These are phyloP conservation scores for Aegithalos caudatus DNA, from an alignment of 2,113 vertebrate genomes.

Conservation along the genomic window DNA sequence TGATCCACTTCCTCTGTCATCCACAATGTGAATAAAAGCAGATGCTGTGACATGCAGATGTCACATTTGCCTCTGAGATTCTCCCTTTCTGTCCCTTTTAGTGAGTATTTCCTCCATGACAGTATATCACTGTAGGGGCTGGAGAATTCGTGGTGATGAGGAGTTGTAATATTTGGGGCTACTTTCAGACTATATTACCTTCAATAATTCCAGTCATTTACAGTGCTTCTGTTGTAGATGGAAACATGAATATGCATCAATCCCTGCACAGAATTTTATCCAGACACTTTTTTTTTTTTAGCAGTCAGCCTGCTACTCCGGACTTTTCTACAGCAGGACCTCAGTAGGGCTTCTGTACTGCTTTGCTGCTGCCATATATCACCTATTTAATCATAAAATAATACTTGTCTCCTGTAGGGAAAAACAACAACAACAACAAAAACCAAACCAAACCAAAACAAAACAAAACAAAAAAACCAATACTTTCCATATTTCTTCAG, in stretches of 20 bases:
- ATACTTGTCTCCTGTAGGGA: neutral
- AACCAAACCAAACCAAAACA: too few relatives aligned
- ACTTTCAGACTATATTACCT: neutral
- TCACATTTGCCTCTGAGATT: neutral
- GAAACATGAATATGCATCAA: neutral
- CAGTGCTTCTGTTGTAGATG: neutral
- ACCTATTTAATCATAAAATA: neutral
- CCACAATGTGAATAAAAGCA: neutral
- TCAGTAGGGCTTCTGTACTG: neutral
- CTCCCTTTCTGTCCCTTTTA: neutral
- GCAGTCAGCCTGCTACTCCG: neutral
- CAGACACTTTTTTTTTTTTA: neutral
- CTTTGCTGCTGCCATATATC: neutral
- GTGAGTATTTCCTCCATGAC: neutral
- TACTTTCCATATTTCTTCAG: neutral
- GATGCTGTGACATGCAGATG: neutral
- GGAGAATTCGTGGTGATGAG: neutral
- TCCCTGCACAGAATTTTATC: neutral
- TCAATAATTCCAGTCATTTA: neutral
- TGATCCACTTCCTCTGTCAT: neutral
- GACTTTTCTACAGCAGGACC: neutral
- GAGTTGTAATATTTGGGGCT: neutral
- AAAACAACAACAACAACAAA: too few relatives aligned
- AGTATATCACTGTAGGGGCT: neutral
- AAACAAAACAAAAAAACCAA: accelerated